A percentile compares a stretch with the other conserved stretches of the same genome.
These are phyloP conservation scores for Lanius collurio DNA, from an alignment of 2,113 vertebrate genomes.

Conservation along the genomic window DNA sequence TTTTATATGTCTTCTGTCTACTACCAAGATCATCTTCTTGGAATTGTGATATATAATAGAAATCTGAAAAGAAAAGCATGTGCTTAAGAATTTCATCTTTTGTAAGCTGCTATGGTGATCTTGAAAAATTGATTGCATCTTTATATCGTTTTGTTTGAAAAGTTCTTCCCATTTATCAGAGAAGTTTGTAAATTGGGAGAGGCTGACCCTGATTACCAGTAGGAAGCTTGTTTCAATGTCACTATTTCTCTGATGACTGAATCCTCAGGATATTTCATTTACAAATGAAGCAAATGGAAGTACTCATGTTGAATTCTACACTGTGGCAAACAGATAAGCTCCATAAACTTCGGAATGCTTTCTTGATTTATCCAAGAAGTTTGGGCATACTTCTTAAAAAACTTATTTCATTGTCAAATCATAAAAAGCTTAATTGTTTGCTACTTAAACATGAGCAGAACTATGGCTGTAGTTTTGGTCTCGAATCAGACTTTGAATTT, in stretches of 20 bases:
- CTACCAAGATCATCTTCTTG: constrained; percentile 95
- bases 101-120: neutral
- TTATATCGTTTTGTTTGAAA: neutral
- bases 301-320: neutral
- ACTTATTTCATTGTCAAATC: neutral
- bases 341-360: neutral
- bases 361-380: neutral
- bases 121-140: neutral
- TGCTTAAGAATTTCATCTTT: neutral
- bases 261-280: neutral
- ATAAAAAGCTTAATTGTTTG: neutral
- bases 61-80: constrained; percentile 76
- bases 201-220: neutral
- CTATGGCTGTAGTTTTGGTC: neutral
- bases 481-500: neutral
- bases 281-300: neutral
- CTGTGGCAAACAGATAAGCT: neutral
- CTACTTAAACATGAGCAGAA: neutral
- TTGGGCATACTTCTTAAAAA: neutral
- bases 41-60: constrained; percentile 97
- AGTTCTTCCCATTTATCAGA: neutral
- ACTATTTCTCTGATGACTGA: neutral
- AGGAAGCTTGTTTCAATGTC: neutral
- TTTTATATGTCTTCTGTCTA: constrained; percentile 92
- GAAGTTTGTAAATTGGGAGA: neutral